Conservation (phyloP, 1,140 invertebrate genomes). For the Calephelis nemesis region DNA sequence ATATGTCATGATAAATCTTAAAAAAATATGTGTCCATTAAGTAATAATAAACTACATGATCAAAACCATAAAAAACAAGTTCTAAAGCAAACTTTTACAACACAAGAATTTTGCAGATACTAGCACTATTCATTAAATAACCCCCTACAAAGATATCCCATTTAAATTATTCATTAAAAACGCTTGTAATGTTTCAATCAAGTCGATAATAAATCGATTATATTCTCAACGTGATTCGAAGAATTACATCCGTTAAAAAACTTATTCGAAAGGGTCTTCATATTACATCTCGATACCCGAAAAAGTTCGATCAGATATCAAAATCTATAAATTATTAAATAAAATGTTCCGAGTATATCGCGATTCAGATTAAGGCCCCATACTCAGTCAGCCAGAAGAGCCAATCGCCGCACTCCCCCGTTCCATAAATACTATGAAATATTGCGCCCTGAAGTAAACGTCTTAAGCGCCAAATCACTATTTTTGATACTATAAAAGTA, state of each 20-base stretch:
- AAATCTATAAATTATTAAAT: constrained; percentile 52
- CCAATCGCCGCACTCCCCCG: no score
- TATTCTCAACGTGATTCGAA: constrained; percentile 11
- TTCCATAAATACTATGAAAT: no score
- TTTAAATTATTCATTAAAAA: constrained; percentile 14
- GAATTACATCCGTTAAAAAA: constrained; percentile 14
- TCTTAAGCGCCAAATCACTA: no score
- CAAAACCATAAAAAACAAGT: no score
- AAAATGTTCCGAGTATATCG: constrained; percentile 51
- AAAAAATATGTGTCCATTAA: no score
- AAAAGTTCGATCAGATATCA: constrained; percentile 53
- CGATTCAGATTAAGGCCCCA: constrained; percentile 55
- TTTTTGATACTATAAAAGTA: no score
- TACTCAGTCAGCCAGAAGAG: no score
- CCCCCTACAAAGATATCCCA: neutral
- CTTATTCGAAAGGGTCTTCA: constrained; percentile 18
- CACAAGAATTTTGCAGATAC: neutral
- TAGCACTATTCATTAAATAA: neutral
- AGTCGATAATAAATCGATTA: constrained; percentile 8
- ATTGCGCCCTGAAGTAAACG: no score
- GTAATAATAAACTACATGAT: no score
- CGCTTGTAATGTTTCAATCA: constrained; percentile 14
- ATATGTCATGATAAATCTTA: no score
- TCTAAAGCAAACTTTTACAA: no score
- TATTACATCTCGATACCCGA: constrained; percentile 17